Conservation (phyloP, 2,113 vertebrate species). For the Cyanoramphus novaezelandiae region DNA sequence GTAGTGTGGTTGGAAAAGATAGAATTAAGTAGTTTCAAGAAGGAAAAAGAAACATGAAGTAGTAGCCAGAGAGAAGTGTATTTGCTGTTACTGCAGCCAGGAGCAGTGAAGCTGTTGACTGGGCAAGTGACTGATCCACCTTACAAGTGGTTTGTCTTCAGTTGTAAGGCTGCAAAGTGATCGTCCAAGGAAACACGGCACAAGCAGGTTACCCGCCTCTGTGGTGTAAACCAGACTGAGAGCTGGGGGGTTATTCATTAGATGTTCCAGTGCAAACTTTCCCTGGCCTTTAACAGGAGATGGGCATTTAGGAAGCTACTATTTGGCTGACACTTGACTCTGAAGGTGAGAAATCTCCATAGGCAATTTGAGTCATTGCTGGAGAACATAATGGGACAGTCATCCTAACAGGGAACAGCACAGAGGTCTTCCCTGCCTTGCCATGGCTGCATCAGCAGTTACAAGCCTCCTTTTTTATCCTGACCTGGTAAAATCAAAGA, state of each 20-base stretch:
- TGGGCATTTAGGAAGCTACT: neutral
- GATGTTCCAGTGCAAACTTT: neutral
- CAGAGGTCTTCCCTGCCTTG: neutral
- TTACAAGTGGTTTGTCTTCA: neutral
- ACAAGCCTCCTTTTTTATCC: neutral
- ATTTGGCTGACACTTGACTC: neutral
- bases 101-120: neutral
- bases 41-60: neutral
- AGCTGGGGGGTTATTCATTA: neutral
- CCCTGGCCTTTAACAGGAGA: neutral
- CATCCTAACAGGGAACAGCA: neutral
- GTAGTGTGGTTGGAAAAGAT: neutral
- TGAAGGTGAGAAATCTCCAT: neutral
- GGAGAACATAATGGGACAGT: neutral
- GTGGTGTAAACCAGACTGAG: neutral
- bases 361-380: neutral
- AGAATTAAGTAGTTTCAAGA: constrained; percentile 37
- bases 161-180: neutral
- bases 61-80: neutral
- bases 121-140: neutral
- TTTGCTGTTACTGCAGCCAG: neutral
- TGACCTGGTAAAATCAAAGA: neutral
- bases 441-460: neutral
- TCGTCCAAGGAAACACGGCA: neutral
- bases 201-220: neutral